Evolutionary conservation across 2,797 vertebrate genomes (phyloP), one percentile per base, ranked within the genome.

Genomic region (Amphiprion clarkii): DNA sequence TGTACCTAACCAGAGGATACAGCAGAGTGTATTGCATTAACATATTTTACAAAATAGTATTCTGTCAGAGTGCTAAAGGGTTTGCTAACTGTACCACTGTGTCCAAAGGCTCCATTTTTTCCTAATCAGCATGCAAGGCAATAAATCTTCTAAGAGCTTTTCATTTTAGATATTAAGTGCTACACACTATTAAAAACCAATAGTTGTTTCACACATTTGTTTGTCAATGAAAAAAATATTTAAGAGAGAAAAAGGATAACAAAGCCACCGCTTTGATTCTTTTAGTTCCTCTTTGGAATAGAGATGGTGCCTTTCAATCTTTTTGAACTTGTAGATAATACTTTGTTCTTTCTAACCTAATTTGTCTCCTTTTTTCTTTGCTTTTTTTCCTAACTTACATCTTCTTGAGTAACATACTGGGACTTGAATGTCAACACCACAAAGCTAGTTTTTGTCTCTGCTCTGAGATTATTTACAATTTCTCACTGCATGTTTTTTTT

Each of bases 181-280:
- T 81, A 67, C 62, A 74, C 55, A 1, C 71, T 74, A 86, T 82
- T 87, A 83, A 88, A 90, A 87, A 91, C 83, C 71, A 65, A 67
- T 83, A 85, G 86, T 83, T 88, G 70, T 81, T 82, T 56, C 58
- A 33, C 36, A 39, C 11, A 12, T 39, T 39, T 39, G 9, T 39
- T 39, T 39, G 36, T 39, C 36, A 8, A 39, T 39, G 36, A 39
- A 39, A 39, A 27, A 39, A 39, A 3, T 11, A 39, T 39, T 39
- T 39, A 51, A 75, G 68, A 74, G 21, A 23, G 7, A 48, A 36
- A 59, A 12, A 48, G 40, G 29, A 21, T 7, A 86, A 79, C 73
- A 78, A 83, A 64, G 17, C 14, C 1, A 7, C 44, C 52, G 56
- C 40, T 58, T n/a, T 72, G 67, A 66, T 67, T 64, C 49, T 66